Evolutionary conservation across 2,888 invertebrate species (phyloP), one percentile per base, ranked within the genome.

Genomic region (Lumbricus terrestris): DNA sequence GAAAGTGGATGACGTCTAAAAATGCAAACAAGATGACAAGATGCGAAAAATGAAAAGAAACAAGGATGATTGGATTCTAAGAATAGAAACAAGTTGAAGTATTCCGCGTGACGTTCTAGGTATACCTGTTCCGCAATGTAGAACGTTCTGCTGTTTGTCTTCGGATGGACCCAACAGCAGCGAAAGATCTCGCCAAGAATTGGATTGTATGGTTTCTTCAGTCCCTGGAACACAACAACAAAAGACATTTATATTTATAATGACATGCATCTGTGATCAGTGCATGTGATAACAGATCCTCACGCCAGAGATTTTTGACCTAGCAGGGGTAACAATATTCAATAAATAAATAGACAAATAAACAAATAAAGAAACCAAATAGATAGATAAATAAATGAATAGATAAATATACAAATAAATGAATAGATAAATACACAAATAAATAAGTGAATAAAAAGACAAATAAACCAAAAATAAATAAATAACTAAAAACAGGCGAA

Each of bases 161-260:
- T 93, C 0, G 96, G 96, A 95, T 98, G 97, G 92, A 96, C 96
- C 98, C 98, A 98, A 94, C 96, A 97, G 93, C 98, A 98, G 0
- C 98, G 96, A 95, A 97, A 98, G 0, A 97, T 97, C 95, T 98
- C 98, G 0, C 98, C 98, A 88, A 98, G 96, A 90, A 98, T 97
- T 0, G 98, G 98, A 96, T 98, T 98, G 94, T 98, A 98, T 0
- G 98, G 98, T 94, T 98, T 98, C 95, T 98, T 98, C 88, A 98
- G 96, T 6, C 98, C 98, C 95, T 95, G 92, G 91, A 91, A 54
- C 40, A 54, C 54, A 23, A n/a, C n/a, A n/a, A n/a, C n/a, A 42
- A 91, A n/a, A 54, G 33, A 0, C 42, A 89, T n/a, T n/a, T n/a
- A n/a, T 37, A 38, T 15, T 40, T 40, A 40, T 42, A 15, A 40